These are phyloP conservation scores for Parotia lawesii DNA, from an alignment of 2,113 vertebrate genomes.

Conservation along the genomic window DNA sequence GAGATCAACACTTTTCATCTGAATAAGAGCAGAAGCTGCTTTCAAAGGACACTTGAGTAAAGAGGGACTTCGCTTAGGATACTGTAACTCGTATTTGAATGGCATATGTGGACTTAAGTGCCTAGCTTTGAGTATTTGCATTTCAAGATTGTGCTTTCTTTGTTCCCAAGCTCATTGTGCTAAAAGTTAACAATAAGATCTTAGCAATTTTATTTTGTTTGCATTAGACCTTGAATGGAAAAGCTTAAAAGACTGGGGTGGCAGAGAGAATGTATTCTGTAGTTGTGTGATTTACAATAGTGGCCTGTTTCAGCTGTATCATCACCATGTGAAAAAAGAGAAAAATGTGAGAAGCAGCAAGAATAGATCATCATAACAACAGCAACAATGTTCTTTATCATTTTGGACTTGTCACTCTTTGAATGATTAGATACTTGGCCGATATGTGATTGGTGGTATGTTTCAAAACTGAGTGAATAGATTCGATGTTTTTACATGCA, in stretches of 20 bases:
- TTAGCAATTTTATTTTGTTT: background rate
- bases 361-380: background rate
- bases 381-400: background rate
- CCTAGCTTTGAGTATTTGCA: background rate
- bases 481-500: background rate
- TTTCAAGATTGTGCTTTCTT: background rate
- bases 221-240: background rate
- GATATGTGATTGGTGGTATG: background rate
- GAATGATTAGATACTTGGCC: background rate
- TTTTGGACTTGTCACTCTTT: background rate
- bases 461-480: slow-evolving; percentile 2
- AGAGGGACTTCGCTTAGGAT: background rate
- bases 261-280: background rate
- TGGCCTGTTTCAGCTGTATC: background rate
- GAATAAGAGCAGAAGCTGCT: background rate
- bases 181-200: background rate
- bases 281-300: background rate
- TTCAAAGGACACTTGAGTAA: background rate
- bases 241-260: background rate
- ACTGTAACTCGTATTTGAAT: background rate
- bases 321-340: background rate
- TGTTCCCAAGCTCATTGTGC: background rate
- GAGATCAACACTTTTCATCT: background rate
- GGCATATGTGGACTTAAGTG: background rate
- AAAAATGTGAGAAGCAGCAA: slow-evolving; percentile 17